Conservation (phyloP, 2,888 invertebrate genomes). For the Tinea pellionella region DNA sequence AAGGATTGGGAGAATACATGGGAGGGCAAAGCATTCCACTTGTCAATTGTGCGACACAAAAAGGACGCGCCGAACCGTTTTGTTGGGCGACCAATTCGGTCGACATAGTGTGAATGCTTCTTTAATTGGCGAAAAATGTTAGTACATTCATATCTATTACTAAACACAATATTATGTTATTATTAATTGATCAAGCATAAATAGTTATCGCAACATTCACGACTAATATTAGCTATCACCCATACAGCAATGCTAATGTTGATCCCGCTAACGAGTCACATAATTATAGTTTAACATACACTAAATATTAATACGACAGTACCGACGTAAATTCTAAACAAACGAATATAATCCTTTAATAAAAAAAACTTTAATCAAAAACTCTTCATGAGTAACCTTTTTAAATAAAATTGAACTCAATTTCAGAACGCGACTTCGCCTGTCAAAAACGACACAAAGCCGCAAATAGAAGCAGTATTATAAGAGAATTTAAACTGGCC, state of each 20-base stretch:
- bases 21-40: too few species aligned
- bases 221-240: not conserved
- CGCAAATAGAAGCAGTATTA: conserved; percentile 57
- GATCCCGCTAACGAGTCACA: not conserved
- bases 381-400: conserved; percentile 55
- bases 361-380: conserved; percentile 42
- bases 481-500: conserved; percentile 55
- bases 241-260: not conserved
- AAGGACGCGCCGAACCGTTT: too few species aligned
- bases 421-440: conserved; percentile 65
- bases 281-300: not conserved
- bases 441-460: conserved; percentile 66
- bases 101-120: too few species aligned
- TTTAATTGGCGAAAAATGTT: too few species aligned
- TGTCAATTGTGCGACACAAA: too few species aligned
- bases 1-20: too few species aligned
- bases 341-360: conserved; percentile 48
- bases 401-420: conserved; percentile 63
- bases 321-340: conserved; percentile 46
- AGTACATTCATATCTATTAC: too few species aligned
- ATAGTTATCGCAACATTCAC: too few species aligned
- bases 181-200: too few species aligned
- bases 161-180: too few species aligned
- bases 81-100: too few species aligned
- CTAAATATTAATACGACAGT: conserved; percentile 24